Conservation (phyloP, 2,797 vertebrate genomes). For the Alosa sapidissima region DNA sequence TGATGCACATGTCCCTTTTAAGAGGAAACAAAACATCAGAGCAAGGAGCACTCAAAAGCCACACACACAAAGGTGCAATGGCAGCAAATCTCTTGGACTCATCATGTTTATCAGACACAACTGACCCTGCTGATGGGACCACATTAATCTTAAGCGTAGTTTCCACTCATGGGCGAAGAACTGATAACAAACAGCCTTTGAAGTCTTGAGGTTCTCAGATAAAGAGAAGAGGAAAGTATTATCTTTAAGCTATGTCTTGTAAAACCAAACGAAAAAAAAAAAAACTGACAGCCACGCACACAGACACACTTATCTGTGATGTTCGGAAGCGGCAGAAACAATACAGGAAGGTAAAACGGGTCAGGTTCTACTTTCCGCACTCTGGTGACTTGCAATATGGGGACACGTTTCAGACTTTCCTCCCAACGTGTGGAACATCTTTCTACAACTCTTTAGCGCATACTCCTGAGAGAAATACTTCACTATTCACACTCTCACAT, state of each 20-base stretch:
- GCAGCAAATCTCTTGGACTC: background rate
- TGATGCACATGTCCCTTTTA: constrained; percentile 18
- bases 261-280: constrained; percentile 11
- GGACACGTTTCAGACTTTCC: constrained; percentile 18
- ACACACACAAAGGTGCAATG: constrained; percentile 19
- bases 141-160: background rate
- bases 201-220: constrained; percentile 18
- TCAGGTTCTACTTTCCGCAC: constrained; percentile 67
- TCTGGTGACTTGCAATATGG: constrained; percentile 27
- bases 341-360: constrained; percentile 66
- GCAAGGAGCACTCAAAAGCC: background rate
- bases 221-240: constrained; percentile 2
- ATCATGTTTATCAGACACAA: background rate
- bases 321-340: constrained; percentile 59
- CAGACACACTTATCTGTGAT: constrained; percentile 59
- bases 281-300: background rate
- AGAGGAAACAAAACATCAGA: background rate
- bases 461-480: background rate
- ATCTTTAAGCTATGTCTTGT: constrained; percentile 24
- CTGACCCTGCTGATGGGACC: background rate
- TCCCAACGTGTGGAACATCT: background rate
- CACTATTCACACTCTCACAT: background rate
- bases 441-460: background rate
- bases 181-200: constrained; percentile 13
- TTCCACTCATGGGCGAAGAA: constrained; percentile 19